phyloP scores from a whole-genome alignment of 2,113 vertebrate genomes.

The Reinhardtius hippoglossoides region DNA sequence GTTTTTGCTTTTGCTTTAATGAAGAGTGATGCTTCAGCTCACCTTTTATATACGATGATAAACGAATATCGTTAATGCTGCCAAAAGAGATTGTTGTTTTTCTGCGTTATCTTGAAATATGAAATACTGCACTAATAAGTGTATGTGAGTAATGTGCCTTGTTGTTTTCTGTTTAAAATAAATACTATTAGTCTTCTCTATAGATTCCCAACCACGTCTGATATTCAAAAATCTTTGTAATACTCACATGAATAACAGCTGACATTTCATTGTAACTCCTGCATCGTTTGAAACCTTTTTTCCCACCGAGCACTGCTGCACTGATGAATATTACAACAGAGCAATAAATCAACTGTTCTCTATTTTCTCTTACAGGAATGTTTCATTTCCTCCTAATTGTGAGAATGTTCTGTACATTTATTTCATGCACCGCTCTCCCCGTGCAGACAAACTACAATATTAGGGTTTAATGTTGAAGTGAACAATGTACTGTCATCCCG shows the following conservation, averaged over 20 bases:
- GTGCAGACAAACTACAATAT: neutral
- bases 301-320: slow-evolving; percentile 14
- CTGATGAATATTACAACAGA: slow-evolving; percentile 59
- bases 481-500: neutral
- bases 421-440: slow-evolving; percentile 2
- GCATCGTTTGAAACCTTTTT: slow-evolving; percentile 26
- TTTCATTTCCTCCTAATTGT: slow-evolving; percentile 33
- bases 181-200: slow-evolving; percentile 13
- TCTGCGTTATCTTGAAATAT: no score
- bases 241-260: slow-evolving; percentile 47
- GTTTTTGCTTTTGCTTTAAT: neutral
- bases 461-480: slow-evolving; percentile 11
- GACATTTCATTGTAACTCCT: slow-evolving; percentile 22
- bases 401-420: slow-evolving; percentile 14
- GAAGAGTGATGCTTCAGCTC: neutral
- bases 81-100: no score
- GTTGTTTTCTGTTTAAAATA: slow-evolving; percentile 20
- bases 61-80: no score
- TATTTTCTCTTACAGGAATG: slow-evolving; percentile 16
- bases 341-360: slow-evolving; percentile 34
- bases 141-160: slow-evolving; percentile 8
- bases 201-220: slow-evolving; percentile 5
- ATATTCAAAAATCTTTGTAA: slow-evolving; percentile 35
- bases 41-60: no score
- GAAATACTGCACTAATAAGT: no score